Evolutionary conservation across 2,888 invertebrate genomes (phyloP), one percentile per base, ranked within the genome.

Genomic region (Esperia sulphurella): DNA sequence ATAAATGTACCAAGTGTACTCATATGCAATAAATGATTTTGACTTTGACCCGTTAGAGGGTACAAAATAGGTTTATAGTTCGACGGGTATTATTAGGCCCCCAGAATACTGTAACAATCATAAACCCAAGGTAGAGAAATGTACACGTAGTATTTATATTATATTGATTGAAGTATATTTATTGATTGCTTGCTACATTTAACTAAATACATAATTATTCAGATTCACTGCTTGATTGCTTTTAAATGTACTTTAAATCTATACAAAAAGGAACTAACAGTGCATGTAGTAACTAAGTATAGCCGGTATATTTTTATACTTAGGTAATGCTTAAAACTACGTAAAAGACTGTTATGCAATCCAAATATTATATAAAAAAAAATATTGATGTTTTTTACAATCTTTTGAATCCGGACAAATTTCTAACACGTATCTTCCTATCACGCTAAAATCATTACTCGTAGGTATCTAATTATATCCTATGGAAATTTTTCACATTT

Each of bases 221-320:
- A 50, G 61, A 70, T 71, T 67, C 75, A 61, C 69, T 58, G 60
- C 43, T 57, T 64, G 75, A 61, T 70, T 58, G 60, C 43, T 57
- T 64, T 57, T 64, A 59, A 59, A 68, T 66, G 61, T 67, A 65
- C 54, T 65, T 71, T 71, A 68, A 68, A 69, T 70, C 76, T 85
- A 85, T 79, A 75, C 75, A 79, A 80, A 78, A 82, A 88, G 88
- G 88, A 88, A 88, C 88, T 87, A 86, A 80, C 69, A 73, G 79
- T 79, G 82, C 76, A 64, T 74, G 68, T 75, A n/a, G n/a, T n/a
- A 3, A 76, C 79, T 76, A n/a, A n/a, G n/a, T n/a, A n/a, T 77
- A 79, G 65, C 72, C 78, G 75, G 77, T 75, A 72, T 74, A 69
- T 14, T 58, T 55, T 58, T 61, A 64, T 63, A 71, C 65, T 68